Evolutionary conservation across 1,140 invertebrate species (phyloP).

Genomic region (Zaprionus davidi): DNA sequence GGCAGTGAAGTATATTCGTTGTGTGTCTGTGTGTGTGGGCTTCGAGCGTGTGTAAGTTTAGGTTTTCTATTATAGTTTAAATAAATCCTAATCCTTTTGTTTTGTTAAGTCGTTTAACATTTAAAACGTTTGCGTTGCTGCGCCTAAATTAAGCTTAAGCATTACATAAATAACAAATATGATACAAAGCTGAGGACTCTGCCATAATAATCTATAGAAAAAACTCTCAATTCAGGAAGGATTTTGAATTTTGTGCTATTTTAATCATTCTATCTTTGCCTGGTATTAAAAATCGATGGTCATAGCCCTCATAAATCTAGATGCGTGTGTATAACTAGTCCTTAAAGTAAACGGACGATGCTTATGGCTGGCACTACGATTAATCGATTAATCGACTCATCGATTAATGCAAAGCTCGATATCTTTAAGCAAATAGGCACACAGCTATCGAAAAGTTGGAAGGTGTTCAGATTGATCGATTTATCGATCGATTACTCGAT

Average conservation of each 20-base stretch:
- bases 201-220: not conserved
- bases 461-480: not conserved
- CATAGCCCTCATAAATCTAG: constrained; percentile 15
- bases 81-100: constrained; percentile 29
- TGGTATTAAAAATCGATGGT: constrained; percentile 1
- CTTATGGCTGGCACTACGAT: not conserved
- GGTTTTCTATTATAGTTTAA: not conserved
- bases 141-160: constrained; percentile 14
- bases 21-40: constrained; percentile 10
- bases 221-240: not conserved
- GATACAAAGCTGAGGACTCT: constrained; percentile 30
- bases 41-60: constrained; percentile 16
- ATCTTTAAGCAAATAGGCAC: not conserved
- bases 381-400: not conserved
- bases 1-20: constrained; percentile 23
- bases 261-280: not conserved
- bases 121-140: not conserved
- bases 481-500: not conserved
- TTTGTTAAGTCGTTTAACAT: not conserved
- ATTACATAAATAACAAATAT: constrained; percentile 53
- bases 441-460: not conserved
- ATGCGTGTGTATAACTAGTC: constrained; percentile 19
- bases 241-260: not conserved
- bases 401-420: not conserved
- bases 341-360: constrained; percentile 19